A percentile compares a stretch with the other conserved stretches of the same genome.
Conservation (phyloP, 1,140 invertebrate genomes). For the Dysdera silvatica region DNA sequence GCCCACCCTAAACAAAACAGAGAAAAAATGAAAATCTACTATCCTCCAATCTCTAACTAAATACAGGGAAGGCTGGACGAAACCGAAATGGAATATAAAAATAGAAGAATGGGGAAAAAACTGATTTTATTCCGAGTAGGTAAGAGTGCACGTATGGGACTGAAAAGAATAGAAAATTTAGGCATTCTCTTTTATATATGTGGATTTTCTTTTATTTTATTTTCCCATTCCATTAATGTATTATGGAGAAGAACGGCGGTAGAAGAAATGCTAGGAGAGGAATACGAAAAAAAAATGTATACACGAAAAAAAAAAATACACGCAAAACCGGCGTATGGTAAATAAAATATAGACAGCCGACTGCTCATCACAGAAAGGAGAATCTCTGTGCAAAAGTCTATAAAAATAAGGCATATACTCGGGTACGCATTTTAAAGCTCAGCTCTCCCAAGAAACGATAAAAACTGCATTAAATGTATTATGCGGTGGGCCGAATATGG, state of each 20-base stretch:
- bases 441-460: conserved; percentile 23
- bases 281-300: too few relatives aligned
- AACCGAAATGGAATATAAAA: conserved; percentile 24
- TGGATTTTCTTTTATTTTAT: too few relatives aligned
- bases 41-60: too few relatives aligned
- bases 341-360: conserved; percentile 28
- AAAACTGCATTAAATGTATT: conserved; percentile 32
- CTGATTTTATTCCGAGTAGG: conserved; percentile 27
- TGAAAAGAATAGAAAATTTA: too few relatives aligned
- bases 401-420: conserved; percentile 11
- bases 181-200: too few relatives aligned
- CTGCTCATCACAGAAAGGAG: conserved; percentile 28
- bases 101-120: conserved; percentile 13
- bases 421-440: conserved; percentile 24
- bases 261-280: too few relatives aligned
- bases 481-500: conserved; percentile 27
- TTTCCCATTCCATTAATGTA: too few relatives aligned
- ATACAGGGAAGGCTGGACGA: too few relatives aligned
- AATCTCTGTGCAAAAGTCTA: conserved; percentile 17
- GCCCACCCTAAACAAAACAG: too few relatives aligned
- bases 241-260: too few relatives aligned
- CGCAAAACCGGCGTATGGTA: conserved; percentile 4
- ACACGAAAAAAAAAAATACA: conserved; percentile 7
- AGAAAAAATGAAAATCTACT: too few relatives aligned
- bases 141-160: conserved; percentile 19